These are phyloP conservation scores for Agrypnia vestita DNA, from an alignment of 1,140 invertebrate species.

Conservation along the genomic window DNA sequence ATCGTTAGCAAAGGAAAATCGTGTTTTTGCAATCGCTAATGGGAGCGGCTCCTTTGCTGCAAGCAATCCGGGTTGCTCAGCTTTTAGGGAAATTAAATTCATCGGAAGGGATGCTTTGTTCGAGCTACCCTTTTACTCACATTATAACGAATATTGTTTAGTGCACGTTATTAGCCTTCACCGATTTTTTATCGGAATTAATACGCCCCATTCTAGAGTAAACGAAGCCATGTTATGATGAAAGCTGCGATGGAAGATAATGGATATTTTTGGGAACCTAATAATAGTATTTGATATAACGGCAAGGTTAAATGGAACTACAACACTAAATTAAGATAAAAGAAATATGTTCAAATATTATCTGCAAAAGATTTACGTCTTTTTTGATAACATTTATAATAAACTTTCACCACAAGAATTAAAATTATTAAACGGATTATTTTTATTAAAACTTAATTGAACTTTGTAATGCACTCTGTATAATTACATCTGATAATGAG, in stretches of 20 bases:
- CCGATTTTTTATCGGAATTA: conserved; percentile 29
- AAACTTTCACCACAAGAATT: no score
- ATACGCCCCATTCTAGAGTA: conserved; percentile 15
- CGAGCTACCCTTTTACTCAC: neutral
- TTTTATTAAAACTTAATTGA: no score
- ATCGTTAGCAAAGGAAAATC: no score
- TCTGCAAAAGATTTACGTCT: no score
- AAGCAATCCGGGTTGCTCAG: neutral
- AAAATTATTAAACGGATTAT: no score
- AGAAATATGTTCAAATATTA: no score
- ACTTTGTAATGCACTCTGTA: no score
- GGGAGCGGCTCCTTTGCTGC: no score
- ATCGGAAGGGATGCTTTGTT: conserved; percentile 34
- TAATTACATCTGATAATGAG: no score
- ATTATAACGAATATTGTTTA: conserved; percentile 13
- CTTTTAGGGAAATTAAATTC: conserved; percentile 48
- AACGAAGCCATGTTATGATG: neutral
- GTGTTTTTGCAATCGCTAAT: no score
- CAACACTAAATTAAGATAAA: no score
- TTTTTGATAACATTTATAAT: no score
- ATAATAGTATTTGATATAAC: neutral
- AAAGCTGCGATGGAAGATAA: conserved; percentile 32
- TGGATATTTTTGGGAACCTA: neutral
- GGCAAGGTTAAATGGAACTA: neutral
- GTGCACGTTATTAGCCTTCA: conserved; percentile 14